phyloP scores from a whole-genome alignment of 2,113 vertebrate species.

The Hepsetus odoe region DNA sequence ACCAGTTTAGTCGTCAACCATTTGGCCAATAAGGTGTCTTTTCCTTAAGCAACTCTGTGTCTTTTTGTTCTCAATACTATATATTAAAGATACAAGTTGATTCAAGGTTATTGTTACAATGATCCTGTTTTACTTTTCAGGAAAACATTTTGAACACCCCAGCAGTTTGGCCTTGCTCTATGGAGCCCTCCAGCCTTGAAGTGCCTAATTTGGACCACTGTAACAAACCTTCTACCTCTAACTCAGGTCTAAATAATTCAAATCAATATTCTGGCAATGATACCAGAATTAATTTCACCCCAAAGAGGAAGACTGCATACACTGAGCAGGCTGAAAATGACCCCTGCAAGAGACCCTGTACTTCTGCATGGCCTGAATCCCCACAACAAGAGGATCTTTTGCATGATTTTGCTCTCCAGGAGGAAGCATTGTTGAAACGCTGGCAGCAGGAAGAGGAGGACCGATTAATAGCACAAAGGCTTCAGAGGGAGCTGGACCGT shows the following conservation, averaged over 20 bases:
- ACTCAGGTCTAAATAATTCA: background rate
- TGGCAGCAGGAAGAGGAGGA: conserved; percentile 87
- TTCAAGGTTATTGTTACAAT: background rate
- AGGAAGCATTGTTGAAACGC: conserved; percentile 74
- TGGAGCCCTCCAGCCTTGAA: background rate
- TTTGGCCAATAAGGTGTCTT: conserved; percentile 64
- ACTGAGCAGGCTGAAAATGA: background rate
- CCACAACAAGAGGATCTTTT: conserved; percentile 15
- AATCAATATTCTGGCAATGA: background rate
- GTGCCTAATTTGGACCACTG: conserved; percentile 38
- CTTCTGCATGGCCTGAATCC: background rate
- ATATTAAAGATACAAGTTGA: background rate
- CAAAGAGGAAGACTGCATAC: conserved; percentile 64
- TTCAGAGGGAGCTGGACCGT: conserved; percentile 82
- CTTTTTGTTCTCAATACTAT: background rate
- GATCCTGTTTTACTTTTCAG: conserved; percentile 48
- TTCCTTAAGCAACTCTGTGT: background rate
- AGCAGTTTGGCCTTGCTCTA: background rate
- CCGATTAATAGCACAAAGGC: conserved; percentile 79
- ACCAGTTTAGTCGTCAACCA: conserved; percentile 45
- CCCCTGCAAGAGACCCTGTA: conserved; percentile 16
- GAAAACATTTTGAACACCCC: conserved; percentile 66
- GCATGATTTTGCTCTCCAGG: conserved; percentile 70
- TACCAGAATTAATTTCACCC: background rate
- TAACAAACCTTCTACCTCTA: background rate